Percentiles rank a stretch among this genome's conserved stretches.
phyloP scores from a whole-genome alignment of 2,888 invertebrate genomes.

The Diarsia dahlii region DNA sequence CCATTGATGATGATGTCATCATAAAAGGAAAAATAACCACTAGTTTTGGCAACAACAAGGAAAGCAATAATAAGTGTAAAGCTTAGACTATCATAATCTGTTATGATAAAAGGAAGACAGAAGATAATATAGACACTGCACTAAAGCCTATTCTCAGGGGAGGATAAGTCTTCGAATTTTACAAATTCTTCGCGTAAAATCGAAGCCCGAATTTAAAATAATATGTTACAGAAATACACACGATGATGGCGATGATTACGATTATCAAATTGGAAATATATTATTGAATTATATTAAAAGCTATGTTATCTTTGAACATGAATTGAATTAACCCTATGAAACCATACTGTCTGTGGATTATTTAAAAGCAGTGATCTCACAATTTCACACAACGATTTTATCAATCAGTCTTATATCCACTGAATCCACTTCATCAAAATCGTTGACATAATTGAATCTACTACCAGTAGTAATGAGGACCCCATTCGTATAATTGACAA shows the following conservation, averaged over 20 bases:
- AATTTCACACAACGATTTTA: too few relatives aligned
- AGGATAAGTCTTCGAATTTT: not conserved
- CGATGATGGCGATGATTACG: too few relatives aligned
- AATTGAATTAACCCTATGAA: too few relatives aligned
- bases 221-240: not conserved
- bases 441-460: slow-evolving; percentile 1
- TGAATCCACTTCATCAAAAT: not conserved
- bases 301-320: too few relatives aligned
- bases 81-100: not conserved
- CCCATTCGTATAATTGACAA: slow-evolving; percentile 26
- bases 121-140: not conserved
- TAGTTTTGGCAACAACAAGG: slow-evolving; percentile 3
- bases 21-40: not conserved
- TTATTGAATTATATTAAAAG: too few relatives aligned
- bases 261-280: too few relatives aligned
- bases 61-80: not conserved
- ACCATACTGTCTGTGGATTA: too few relatives aligned
- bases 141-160: not conserved
- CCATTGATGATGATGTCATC: slow-evolving; percentile 16
- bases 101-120: not conserved
- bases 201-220: too few relatives aligned
- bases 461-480: slow-evolving; percentile 22
- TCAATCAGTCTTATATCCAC: not conserved
- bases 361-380: too few relatives aligned
- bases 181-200: not conserved